Percentiles rank a stretch among this genome's conserved stretches.
Conservation (phyloP, 2,113 vertebrate genomes). For the Ophthalmolycus amberensis region DNA sequence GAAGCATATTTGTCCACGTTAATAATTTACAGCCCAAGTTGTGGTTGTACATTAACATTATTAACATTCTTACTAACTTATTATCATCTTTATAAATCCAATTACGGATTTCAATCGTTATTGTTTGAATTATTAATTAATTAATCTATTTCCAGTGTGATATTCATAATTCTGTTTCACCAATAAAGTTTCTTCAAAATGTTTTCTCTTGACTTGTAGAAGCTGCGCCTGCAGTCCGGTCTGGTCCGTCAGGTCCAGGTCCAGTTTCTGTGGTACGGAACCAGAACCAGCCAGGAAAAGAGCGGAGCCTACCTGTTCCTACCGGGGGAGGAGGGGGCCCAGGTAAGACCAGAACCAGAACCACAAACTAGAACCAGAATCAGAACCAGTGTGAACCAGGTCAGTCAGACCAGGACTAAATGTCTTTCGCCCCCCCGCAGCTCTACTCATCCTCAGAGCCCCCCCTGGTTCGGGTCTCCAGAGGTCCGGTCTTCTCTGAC, state of each 20-base stretch:
- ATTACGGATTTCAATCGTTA: neutral
- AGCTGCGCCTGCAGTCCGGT: conserved; percentile 67
- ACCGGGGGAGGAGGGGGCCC: conserved; percentile 86
- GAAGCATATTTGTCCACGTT: too few relatives aligned
- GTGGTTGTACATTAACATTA: too few relatives aligned
- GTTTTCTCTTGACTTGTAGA: conserved; percentile 45
- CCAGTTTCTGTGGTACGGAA: conserved; percentile 94
- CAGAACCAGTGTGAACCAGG: neutral
- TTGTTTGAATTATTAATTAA: neutral
- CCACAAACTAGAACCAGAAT: neutral
- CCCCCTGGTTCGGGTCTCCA: conserved; percentile 86
- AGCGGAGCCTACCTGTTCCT: conserved; percentile 95
- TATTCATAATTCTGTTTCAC: neutral
- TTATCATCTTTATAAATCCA: neutral
- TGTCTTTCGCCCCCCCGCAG: conserved; percentile 68
- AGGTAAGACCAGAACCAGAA: conserved; percentile 77
- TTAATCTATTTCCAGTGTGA: neutral
- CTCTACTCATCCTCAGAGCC: conserved; percentile 82
- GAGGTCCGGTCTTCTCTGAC: conserved; percentile 90
- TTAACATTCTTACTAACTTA: too few relatives aligned
- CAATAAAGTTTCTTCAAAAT: too few relatives aligned
- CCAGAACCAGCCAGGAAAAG: conserved; percentile 87
- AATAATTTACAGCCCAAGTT: too few relatives aligned
- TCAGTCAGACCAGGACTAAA: neutral
- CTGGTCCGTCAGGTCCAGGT: conserved; percentile 83